Conservation (phyloP, 1,140 invertebrate genomes). For the Teleogryllus occipitalis region DNA sequence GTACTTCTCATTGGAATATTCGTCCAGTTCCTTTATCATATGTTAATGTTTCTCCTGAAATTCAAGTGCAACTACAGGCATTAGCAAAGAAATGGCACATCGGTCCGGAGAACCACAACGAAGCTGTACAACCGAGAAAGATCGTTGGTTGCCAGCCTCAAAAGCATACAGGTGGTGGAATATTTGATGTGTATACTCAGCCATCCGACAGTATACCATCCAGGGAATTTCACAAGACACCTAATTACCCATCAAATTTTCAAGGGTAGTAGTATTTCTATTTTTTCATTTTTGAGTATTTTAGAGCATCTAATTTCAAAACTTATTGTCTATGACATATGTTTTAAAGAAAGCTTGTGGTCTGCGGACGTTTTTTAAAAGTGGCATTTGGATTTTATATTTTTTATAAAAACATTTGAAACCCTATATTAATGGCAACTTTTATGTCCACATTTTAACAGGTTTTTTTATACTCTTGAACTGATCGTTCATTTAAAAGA, state of each 20-base stretch:
- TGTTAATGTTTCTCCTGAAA: background rate
- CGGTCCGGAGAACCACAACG: background rate
- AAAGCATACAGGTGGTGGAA: background rate
- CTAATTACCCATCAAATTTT: background rate
- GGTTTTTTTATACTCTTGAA: too few relatives aligned
- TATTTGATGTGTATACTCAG: background rate
- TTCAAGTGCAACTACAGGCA: background rate
- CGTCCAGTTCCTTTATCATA: background rate
- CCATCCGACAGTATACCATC: background rate
- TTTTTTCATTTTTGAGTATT: too few relatives aligned
- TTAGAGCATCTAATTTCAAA: too few relatives aligned
- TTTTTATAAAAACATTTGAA: too few relatives aligned
- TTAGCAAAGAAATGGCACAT: background rate
- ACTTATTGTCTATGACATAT: too few relatives aligned
- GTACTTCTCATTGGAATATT: background rate
- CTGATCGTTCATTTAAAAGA: too few relatives aligned
- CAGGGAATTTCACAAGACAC: background rate
- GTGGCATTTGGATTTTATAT: too few relatives aligned
- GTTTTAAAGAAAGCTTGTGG: too few relatives aligned
- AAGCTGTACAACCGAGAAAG: background rate
- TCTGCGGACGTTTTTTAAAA: too few relatives aligned
- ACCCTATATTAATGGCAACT: too few relatives aligned
- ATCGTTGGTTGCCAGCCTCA: background rate
- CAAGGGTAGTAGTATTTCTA: background rate
- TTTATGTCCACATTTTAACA: too few relatives aligned